phyloP scores from a whole-genome alignment of 2,113 vertebrate species.

The Chunga burmeisteri region DNA sequence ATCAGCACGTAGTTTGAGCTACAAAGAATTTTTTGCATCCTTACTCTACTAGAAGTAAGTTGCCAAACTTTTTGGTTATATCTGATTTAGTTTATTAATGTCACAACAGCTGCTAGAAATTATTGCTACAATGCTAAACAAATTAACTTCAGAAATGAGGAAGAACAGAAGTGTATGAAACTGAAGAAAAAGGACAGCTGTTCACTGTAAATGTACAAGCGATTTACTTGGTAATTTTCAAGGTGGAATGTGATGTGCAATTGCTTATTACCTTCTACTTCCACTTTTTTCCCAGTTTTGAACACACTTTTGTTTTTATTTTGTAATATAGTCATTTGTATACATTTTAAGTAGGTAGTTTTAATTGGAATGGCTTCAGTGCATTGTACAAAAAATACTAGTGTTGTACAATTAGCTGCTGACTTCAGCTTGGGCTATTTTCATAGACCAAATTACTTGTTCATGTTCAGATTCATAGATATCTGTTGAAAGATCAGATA shows the following conservation, averaged over 20 bases:
- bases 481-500: background rate
- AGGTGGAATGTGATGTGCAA: background rate
- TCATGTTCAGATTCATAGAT: background rate
- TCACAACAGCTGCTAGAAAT: slow-evolving; percentile 24
- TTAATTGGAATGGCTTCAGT: background rate
- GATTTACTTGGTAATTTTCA: background rate
- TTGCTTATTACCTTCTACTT: background rate
- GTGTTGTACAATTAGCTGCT: background rate
- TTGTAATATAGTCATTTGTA: background rate
- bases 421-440: background rate
- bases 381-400: background rate
- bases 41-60: background rate
- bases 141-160: background rate
- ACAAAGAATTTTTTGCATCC: background rate
- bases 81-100: background rate
- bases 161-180: background rate
- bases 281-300: background rate
- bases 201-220: background rate
- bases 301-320: background rate
- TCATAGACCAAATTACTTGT: background rate
- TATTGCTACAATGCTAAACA: slow-evolving; percentile 14
- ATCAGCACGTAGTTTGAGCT: background rate
- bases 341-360: background rate
- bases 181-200: background rate
- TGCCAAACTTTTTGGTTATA: background rate